These are phyloP conservation scores for Lasioglossum malachurum DNA, from an alignment of 2,888 invertebrate species.

Conservation along the genomic window DNA sequence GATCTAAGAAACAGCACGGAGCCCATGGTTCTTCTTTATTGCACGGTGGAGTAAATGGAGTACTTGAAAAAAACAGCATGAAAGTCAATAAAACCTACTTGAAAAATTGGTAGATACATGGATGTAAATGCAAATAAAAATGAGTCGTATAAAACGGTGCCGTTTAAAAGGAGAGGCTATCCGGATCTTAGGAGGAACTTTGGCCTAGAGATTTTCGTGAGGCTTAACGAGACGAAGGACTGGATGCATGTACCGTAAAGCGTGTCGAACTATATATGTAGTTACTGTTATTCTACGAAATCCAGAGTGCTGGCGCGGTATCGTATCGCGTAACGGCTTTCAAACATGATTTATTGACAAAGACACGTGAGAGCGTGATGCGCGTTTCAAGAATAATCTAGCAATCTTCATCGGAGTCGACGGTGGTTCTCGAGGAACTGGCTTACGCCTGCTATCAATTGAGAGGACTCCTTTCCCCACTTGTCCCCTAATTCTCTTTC, in stretches of 20 bases:
- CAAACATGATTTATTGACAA: conserved; percentile 63
- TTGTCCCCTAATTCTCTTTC: conserved; percentile 1
- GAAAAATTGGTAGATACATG: not conserved
- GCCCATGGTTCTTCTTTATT: too few relatives aligned
- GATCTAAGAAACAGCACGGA: too few relatives aligned
- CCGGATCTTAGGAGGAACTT: not conserved
- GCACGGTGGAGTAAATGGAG: too few relatives aligned
- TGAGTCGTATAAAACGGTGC: not conserved
- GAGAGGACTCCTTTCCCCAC: conserved; percentile 14
- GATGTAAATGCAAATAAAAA: not conserved
- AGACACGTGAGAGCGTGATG: conserved; percentile 30
- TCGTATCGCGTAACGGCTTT: conserved; percentile 37
- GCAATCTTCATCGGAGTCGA: conserved; percentile 47
- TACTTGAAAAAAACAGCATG: not conserved
- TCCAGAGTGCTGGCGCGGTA: not conserved
- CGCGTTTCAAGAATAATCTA: conserved; percentile 55
- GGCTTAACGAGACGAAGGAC: not conserved
- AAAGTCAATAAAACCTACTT: not conserved
- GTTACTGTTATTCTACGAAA: conserved; percentile 20
- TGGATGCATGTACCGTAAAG: not conserved
- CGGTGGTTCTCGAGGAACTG: conserved; percentile 23
- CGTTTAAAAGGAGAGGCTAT: too few relatives aligned
- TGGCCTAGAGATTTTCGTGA: not conserved
- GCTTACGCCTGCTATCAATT: conserved; percentile 43
- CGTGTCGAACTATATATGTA: not conserved